Evolutionary conservation across 2,888 invertebrate genomes (phyloP), one percentile per base, ranked within the genome.

Genomic region (Cataglyphis rosenhaueri): DNA sequence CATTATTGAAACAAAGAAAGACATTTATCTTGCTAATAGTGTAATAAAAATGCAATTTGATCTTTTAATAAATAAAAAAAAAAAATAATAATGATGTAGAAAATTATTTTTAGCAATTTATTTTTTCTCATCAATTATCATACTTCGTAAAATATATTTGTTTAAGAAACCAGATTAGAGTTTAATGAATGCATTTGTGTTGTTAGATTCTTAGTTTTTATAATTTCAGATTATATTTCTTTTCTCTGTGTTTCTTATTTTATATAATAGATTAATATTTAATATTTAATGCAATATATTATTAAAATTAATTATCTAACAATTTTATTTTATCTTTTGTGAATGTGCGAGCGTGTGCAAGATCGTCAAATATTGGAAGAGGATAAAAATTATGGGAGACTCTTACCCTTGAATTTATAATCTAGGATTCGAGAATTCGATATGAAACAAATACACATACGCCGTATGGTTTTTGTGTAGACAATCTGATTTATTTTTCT

Each of bases 401-500:
- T 21, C 68, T 71, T 59, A 41, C 48, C 59, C 55, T 52, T 66
- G 32, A 74, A 21, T 29, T 52, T 52, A n/a, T 75, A 81, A 41
- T 64, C 9, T 66, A 55, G 83, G 83, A 66, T 65, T 79, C 78
- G 62, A 85, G 73, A 85, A 35, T 57, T 71, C n/a, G 44, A 25
- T 44, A 52, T 32, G 59, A 70, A 61, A 55, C 75, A 73, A 74
- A 44, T 62, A 59, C 59, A 75, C 41, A 38, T 41, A 44, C 71
- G 57, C 57, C 38, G n/a, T 74, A 18, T 55, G 57, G 25, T 74
- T 82, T 76, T 25, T 70, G 61, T 73, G 48, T 82, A 86, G 61
- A 81, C 41, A 81, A 44, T 70, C 52, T 52, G 81, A 73, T 85
- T 85, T 85, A 85, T 85, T 73, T 78, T 35, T 85, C 55, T 79